A percentile compares a stretch with the other conserved stretches of the same genome.
phyloP scores from a whole-genome alignment of 2,888 invertebrate species.

The Napeogenes sylphis region DNA sequence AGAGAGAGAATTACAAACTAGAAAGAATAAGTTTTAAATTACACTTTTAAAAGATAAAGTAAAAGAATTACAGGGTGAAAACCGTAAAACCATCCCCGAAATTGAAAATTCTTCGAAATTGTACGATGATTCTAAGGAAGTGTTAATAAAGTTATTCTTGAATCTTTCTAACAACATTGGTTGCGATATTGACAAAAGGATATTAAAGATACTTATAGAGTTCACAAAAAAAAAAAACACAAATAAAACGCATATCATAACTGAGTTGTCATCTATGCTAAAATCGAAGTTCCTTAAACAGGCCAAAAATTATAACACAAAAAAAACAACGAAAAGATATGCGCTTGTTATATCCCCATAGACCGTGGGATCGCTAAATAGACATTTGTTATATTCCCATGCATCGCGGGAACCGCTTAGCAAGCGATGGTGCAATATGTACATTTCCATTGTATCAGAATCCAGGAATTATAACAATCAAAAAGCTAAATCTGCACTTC shows the following conservation, averaged over 20 bases:
- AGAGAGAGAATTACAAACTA: conserved; percentile 2
- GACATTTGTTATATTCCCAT: too few relatives aligned
- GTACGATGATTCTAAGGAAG: neutral
- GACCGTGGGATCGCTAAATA: too few relatives aligned
- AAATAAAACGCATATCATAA: conserved; percentile 1
- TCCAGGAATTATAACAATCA: too few relatives aligned
- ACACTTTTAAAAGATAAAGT: conserved; percentile 7
- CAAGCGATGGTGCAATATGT: conserved; percentile 6
- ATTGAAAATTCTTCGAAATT: conserved; percentile 1
- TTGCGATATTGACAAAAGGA: conserved; percentile 1
- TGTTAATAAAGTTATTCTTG: neutral
- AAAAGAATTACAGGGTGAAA: conserved; percentile 3
- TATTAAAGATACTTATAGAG: conserved; percentile 13
- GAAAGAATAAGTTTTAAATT: conserved; percentile 1
- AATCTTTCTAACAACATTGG: neutral
- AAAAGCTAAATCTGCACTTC: too few relatives aligned
- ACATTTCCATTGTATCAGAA: neutral
- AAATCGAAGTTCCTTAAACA: conserved; percentile 8
- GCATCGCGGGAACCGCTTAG: too few relatives aligned
- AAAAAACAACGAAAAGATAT: conserved; percentile 5
- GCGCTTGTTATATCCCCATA: too few relatives aligned
- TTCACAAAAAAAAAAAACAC: neutral
- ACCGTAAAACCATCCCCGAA: conserved; percentile 1
- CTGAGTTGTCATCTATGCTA: conserved; percentile 5
- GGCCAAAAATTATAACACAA: conserved; percentile 5